Evolutionary conservation across 2,113 vertebrate genomes (phyloP).

Genomic region (Oncorhynchus kisutch): DNA sequence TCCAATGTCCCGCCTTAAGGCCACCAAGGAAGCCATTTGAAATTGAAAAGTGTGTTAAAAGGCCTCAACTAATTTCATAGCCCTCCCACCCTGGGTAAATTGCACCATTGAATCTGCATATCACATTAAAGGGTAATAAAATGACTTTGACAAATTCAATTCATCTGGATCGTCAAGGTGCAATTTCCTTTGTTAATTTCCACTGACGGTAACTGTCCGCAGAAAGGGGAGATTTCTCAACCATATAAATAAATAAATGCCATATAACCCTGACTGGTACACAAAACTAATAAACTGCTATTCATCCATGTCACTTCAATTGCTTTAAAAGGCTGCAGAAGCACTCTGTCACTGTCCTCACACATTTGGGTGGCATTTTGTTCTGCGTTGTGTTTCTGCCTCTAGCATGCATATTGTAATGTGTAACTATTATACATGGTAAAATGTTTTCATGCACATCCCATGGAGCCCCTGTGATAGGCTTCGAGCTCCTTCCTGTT

Average conservation of each 20-base stretch:
- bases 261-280: neutral
- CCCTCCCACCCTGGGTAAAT: constrained; percentile 43
- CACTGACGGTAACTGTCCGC: constrained; percentile 50
- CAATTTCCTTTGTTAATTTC: constrained; percentile 45
- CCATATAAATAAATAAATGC: neutral
- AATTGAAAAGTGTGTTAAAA: constrained; percentile 41
- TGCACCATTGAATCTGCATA: constrained; percentile 49
- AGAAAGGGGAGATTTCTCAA: constrained; percentile 16
- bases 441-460: neutral
- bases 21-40: constrained; percentile 24
- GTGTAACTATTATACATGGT: neutral
- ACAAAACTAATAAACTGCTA: neutral
- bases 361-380: neutral
- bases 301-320: neutral
- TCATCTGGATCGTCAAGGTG: constrained; percentile 53
- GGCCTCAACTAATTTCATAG: constrained; percentile 34
- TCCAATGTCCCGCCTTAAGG: constrained; percentile 10
- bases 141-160: constrained; percentile 63
- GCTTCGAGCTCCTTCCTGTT: neutral
- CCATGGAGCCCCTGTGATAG: neutral
- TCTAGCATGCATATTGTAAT: neutral
- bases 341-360: neutral
- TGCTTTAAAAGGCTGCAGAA: neutral
- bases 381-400: neutral
- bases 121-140: constrained; percentile 54